Evolutionary conservation across 2,113 vertebrate species (phyloP).

Genomic region (Oncorhynchus masou): DNA sequence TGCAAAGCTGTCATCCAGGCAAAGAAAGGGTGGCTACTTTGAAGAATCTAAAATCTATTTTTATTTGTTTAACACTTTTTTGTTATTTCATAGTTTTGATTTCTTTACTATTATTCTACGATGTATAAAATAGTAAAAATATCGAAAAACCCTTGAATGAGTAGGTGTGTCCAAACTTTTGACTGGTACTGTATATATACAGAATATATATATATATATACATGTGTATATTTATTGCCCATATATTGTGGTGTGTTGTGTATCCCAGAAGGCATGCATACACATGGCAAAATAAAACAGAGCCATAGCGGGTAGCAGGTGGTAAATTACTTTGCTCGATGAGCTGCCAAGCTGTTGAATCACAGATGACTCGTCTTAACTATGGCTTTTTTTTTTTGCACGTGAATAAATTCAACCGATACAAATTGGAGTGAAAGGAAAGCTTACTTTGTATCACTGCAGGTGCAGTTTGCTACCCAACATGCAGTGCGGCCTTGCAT

Average conservation of each 20-base stretch:
- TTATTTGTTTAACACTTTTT: too few species aligned
- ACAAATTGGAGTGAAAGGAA: constrained; percentile 35
- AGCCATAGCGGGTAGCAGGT: constrained; percentile 20
- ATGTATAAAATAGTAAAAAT: too few species aligned
- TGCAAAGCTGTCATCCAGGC: too few species aligned
- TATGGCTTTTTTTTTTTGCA: constrained; percentile 15
- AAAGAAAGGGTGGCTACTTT: too few species aligned
- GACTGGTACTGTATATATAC: too few species aligned
- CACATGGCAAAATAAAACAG: constrained; percentile 1
- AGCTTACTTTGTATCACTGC: constrained; percentile 32
- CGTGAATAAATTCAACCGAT: constrained; percentile 56
- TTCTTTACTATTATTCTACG: too few species aligned
- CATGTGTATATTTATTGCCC: too few species aligned
- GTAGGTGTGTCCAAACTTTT: too few species aligned
- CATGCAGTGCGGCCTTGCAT: constrained; percentile 80
- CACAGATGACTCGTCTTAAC: constrained; percentile 34
- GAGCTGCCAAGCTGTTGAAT: constrained; percentile 30
- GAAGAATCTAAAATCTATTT: too few species aligned
- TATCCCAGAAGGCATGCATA: neutral
- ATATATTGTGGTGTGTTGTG: neutral
- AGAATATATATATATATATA: too few species aligned
- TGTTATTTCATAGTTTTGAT: too few species aligned
- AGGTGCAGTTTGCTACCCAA: constrained; percentile 85
- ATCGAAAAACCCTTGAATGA: too few species aligned
- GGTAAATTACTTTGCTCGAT: constrained; percentile 13